A percentile compares a stretch with the other conserved stretches of the same genome.
These are phyloP conservation scores for Oligia fasciuncula DNA, from an alignment of 2,888 invertebrate species.

Conservation along the genomic window DNA sequence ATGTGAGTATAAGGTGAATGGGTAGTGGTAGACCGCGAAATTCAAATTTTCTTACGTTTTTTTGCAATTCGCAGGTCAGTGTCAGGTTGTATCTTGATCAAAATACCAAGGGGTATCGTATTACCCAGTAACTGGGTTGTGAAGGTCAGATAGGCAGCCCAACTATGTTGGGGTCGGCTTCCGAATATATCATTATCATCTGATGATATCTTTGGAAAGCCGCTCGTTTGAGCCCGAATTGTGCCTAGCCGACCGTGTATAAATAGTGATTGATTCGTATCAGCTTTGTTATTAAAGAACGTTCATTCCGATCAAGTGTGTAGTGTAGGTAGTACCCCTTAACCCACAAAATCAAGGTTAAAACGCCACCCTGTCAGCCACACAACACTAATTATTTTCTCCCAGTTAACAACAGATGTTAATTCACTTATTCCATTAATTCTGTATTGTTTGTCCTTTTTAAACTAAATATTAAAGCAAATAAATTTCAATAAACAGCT, in stretches of 20 bases:
- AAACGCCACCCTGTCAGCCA: conserved; percentile 16
- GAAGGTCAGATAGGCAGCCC: too few relatives aligned
- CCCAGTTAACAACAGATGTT: conserved; percentile 1
- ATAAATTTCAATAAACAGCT: conserved; percentile 21
- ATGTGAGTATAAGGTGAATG: neutral
- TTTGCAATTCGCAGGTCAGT: too few relatives aligned
- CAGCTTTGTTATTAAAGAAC: neutral
- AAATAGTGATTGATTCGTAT: neutral
- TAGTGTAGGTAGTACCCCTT: neutral
- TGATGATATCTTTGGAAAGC: neutral
- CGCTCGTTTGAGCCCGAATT: neutral
- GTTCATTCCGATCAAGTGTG: neutral
- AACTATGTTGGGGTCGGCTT: too few relatives aligned
- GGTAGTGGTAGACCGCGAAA: too few relatives aligned
- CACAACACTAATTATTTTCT: neutral
- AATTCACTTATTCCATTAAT: conserved; percentile 10
- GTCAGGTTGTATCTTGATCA: too few relatives aligned
- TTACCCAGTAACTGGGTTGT: too few relatives aligned
- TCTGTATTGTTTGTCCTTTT: conserved; percentile 12
- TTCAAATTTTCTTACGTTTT: too few relatives aligned
- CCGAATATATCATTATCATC: too few relatives aligned
- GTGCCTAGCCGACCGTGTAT: neutral
- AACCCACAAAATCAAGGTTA: conserved; percentile 4
- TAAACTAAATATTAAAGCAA: conserved; percentile 6
- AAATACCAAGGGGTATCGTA: too few relatives aligned